These are phyloP conservation scores for Dolichotis patagonum DNA, from an alignment of 2,113 vertebrate genomes.

Conservation along the genomic window DNA sequence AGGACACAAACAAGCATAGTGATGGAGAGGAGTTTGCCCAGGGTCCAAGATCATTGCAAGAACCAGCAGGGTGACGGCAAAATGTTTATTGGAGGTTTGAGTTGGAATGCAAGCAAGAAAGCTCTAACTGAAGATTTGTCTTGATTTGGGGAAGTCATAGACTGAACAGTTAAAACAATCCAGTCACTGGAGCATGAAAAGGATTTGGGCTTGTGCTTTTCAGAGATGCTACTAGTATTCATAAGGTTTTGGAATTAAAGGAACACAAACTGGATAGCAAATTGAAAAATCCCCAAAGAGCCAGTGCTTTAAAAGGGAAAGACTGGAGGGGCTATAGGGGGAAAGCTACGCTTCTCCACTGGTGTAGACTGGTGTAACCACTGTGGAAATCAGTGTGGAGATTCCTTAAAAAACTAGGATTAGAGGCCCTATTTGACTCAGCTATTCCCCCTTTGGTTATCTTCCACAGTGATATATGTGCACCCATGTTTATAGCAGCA, in stretches of 20 bases:
- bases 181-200: neutral
- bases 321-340: constrained; percentile 67
- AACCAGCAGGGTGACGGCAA: constrained; percentile 93
- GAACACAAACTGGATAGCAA: constrained; percentile 94
- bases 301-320: constrained; percentile 92
- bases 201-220: constrained; percentile 87
- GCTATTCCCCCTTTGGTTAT: too few species aligned
- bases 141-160: constrained; percentile 92
- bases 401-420: too few species aligned
- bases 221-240: constrained; percentile 92
- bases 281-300: constrained; percentile 92
- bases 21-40: constrained; percentile 90
- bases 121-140: constrained; percentile 93
- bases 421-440: too few species aligned
- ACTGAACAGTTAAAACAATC: constrained; percentile 94
- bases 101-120: constrained; percentile 95
- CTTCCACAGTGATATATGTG: too few species aligned
- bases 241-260: constrained; percentile 93
- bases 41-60: constrained; percentile 93
- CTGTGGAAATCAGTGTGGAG: too few species aligned
- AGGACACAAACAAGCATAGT: constrained; percentile 84
- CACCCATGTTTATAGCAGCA: too few species aligned
- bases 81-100: constrained; percentile 94
- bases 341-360: too few species aligned
- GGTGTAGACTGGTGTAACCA: too few species aligned